Evolutionary conservation across 2,888 invertebrate genomes (phyloP).

Genomic region (Thereva nobilitata): DNA sequence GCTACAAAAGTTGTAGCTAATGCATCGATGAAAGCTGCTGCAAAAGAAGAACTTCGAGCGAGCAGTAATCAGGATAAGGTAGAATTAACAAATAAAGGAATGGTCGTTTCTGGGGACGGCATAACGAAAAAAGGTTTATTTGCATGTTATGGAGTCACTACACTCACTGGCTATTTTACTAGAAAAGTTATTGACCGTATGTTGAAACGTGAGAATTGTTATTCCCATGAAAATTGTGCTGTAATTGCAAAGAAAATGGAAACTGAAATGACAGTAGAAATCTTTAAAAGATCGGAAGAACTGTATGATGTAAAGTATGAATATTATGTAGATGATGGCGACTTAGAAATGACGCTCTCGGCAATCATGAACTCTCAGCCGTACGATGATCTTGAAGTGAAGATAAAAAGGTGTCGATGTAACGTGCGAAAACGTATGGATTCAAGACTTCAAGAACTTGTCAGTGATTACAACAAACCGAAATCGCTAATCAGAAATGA

Average conservation of each 20-base stretch:
- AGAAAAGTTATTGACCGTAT: slow-evolving; percentile 15
- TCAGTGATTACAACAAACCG: slow-evolving; percentile 39
- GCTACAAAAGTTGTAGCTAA: slow-evolving; percentile 10
- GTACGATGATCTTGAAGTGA: slow-evolving; percentile 39
- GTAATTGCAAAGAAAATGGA: slow-evolving; percentile 37
- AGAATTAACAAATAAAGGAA: slow-evolving; percentile 12
- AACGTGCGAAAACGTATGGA: slow-evolving; percentile 45
- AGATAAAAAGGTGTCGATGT: slow-evolving; percentile 43
- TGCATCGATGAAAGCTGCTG: slow-evolving; percentile 11
- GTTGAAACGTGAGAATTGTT: slow-evolving; percentile 5
- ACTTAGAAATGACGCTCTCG: slow-evolving; percentile 13
- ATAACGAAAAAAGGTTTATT: slow-evolving; percentile 1
- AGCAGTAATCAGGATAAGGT: slow-evolving; percentile 1
- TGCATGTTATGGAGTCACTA: slow-evolving; percentile 5
- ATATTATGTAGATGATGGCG: slow-evolving; percentile 23
- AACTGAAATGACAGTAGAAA: neutral
- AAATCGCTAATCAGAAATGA: slow-evolving; percentile 33
- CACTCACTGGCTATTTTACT: slow-evolving; percentile 17
- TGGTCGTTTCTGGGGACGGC: slow-evolving; percentile 21
- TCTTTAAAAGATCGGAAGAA: slow-evolving; percentile 12
- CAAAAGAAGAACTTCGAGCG: slow-evolving; percentile 14
- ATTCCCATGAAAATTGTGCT: slow-evolving; percentile 3
- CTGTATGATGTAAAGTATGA: slow-evolving; percentile 18
- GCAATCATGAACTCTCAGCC: slow-evolving; percentile 12
- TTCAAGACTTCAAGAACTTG: slow-evolving; percentile 42